A percentile compares a stretch with the other conserved stretches of the same genome.
These are phyloP conservation scores for Megastigmus dorsalis DNA, from an alignment of 2,888 invertebrate genomes.

Conservation along the genomic window DNA sequence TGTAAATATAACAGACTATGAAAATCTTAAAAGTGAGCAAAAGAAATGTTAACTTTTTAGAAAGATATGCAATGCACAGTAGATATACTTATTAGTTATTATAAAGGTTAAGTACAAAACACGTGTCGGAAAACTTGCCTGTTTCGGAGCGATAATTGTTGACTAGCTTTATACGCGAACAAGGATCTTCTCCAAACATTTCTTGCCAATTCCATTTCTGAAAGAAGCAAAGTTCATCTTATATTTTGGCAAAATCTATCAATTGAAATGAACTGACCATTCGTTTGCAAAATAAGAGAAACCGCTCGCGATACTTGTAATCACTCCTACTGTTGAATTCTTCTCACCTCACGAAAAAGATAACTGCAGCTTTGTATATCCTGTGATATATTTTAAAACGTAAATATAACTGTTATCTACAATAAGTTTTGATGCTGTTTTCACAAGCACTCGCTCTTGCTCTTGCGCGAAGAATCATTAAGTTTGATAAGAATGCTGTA, in stretches of 20 bases:
- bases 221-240: neutral
- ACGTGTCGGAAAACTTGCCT: conserved; percentile 61
- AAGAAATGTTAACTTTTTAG: too few relatives aligned
- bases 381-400: neutral
- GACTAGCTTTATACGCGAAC: conserved; percentile 65
- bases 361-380: neutral
- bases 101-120: conserved; percentile 36
- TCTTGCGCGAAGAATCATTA: neutral
- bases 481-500: neutral
- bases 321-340: too few relatives aligned
- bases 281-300: neutral
- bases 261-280: conserved; percentile 25
- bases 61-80: too few relatives aligned
- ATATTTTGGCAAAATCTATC: neutral
- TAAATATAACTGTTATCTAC: conserved; percentile 26
- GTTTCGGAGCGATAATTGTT: conserved; percentile 63
- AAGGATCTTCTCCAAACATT: conserved; percentile 66
- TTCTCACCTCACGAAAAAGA: too few relatives aligned
- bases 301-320: too few relatives aligned
- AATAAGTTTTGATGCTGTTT: neutral
- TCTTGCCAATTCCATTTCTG: conserved; percentile 68
- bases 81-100: too few relatives aligned
- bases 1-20: too few relatives aligned
- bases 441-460: conserved; percentile 1
- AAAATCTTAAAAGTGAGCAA: too few relatives aligned